These are phyloP conservation scores for Hirtodrosophila trivittata DNA, from an alignment of 2,888 invertebrate genomes.

Conservation along the genomic window DNA sequence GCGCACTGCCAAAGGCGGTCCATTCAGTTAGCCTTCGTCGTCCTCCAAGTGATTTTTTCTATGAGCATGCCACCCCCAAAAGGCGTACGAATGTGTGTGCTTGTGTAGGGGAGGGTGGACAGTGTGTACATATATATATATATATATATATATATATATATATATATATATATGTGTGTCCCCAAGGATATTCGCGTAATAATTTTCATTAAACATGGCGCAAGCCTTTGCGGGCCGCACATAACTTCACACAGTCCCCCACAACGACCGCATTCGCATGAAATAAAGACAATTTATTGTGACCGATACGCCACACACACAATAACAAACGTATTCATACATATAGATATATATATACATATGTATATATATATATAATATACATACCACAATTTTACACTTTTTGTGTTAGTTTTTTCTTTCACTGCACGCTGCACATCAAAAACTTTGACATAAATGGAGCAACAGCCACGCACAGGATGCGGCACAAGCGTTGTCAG, in stretches of 20 bases:
- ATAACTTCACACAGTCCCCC: slow-evolving; percentile 25
- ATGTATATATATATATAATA: slow-evolving; percentile 5
- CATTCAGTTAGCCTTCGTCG: slow-evolving; percentile 42
- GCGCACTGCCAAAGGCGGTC: slow-evolving; percentile 54
- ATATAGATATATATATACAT: slow-evolving; percentile 18
- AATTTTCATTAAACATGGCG: slow-evolving; percentile 78
- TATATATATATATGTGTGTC: slow-evolving; percentile 33
- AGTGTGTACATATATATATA: slow-evolving; percentile 14
- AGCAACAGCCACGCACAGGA: slow-evolving; percentile 64
- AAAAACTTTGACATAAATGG: slow-evolving; percentile 74
- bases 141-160: slow-evolving; percentile 17
- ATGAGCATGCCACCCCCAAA: slow-evolving; percentile 76
- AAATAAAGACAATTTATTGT: slow-evolving; percentile 76
- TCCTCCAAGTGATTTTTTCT: slow-evolving; percentile 48
- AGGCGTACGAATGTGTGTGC: slow-evolving; percentile 44
- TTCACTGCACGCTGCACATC: slow-evolving; percentile 55
- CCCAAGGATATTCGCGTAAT: slow-evolving; percentile 78
- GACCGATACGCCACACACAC: slow-evolving; percentile 57
- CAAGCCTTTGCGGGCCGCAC: slow-evolving; percentile 58
- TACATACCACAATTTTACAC: slow-evolving; percentile 47
- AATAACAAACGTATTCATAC: slow-evolving; percentile 14
- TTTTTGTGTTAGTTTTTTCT: slow-evolving; percentile 42
- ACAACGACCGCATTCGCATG: slow-evolving; percentile 55
- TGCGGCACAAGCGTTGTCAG: slow-evolving; percentile 43
- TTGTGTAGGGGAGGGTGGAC: slow-evolving; percentile 10